Evolutionary conservation across 2,797 vertebrate genomes (phyloP), one percentile per base, ranked within the genome.

Genomic region (Mus spretus): DNA sequence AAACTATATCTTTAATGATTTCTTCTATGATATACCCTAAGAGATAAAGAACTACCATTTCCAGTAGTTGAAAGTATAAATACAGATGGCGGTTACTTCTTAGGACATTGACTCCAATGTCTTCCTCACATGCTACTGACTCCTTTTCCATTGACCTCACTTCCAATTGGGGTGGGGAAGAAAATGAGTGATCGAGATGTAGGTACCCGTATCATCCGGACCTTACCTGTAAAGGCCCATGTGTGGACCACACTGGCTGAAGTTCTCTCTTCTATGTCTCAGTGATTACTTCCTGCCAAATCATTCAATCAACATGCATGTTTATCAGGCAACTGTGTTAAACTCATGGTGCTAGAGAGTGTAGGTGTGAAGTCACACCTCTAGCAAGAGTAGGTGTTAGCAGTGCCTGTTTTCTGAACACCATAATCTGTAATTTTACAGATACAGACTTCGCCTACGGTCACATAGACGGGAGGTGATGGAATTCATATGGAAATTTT

Each of bases 221-320:
- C 14, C 20, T 78, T 94, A 4, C 20, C 78, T 24, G 22, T 9
- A 61, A n/a, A 91, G 70, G 50, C 22, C 47, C 20, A 12, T 15
- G 14, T 86, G 47, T 61, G 40, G 72, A 40, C 31, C 22, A 87
- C 34, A 86, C 34, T 59, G 20, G 77, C 40, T 50, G 44, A 80
- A 84, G 65, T n/a, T 50, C 67, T 22, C 47, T 85, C 40, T 26
- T 61, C 72, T 44, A 14, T 78, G 28, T 90, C 59, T 85, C n/a
- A 50, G 63, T 88, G 24, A 78, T 81, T 74, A 72, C 37, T 70
- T 81, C 24, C 40, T 93, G 59, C 53, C 84, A 93, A 96, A 50
- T 79, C 81, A 88, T 70, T 91, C 72, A 61, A 4, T 74, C 57
- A 90, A 84, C 67, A 24, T 44, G 47, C 28, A 44, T 9, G 40